Conservation (phyloP, 2,888 invertebrate genomes). For the Melieria picta region DNA sequence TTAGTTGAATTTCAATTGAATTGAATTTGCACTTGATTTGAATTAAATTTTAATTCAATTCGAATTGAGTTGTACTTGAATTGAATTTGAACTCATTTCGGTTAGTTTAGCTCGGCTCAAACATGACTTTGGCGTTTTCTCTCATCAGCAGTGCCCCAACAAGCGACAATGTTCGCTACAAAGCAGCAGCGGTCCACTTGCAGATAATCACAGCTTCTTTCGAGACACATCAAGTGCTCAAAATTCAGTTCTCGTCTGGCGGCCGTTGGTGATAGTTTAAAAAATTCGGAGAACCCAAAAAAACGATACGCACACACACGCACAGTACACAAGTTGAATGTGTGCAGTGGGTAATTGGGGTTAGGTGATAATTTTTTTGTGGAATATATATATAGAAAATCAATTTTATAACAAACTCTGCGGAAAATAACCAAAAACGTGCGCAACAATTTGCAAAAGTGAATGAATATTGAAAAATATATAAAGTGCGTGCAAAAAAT, state of each 20-base stretch:
- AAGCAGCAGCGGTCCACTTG: not conserved
- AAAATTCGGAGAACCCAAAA: slow-evolving; percentile 38
- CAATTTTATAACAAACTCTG: slow-evolving; percentile 1
- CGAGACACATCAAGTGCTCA: slow-evolving; percentile 1
- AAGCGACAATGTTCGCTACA: too few species aligned
- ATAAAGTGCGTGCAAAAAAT: too few species aligned
- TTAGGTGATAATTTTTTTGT: slow-evolving; percentile 18
- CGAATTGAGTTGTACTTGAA: too few species aligned
- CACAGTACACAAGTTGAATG: slow-evolving; percentile 10
- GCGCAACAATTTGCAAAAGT: slow-evolving; percentile 1
- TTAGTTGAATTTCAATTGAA: too few species aligned
- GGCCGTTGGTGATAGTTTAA: slow-evolving; percentile 44
- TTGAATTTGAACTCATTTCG: too few species aligned
- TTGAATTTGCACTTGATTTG: too few species aligned
- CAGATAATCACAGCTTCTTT: slow-evolving; percentile 17
- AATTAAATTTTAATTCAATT: too few species aligned
- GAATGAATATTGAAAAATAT: slow-evolving; percentile 3
- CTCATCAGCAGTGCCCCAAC: too few species aligned
- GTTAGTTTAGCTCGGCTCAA: too few species aligned
- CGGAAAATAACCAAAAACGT: not conserved
- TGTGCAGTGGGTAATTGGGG: slow-evolving; percentile 29
- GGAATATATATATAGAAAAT: slow-evolving; percentile 8
- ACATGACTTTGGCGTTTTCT: too few species aligned
- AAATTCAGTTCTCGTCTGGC: slow-evolving; percentile 49
- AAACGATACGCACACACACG: slow-evolving; percentile 7